phyloP scores from a whole-genome alignment of 1,140 invertebrate species.

The Schlechtendalia chinensis region DNA sequence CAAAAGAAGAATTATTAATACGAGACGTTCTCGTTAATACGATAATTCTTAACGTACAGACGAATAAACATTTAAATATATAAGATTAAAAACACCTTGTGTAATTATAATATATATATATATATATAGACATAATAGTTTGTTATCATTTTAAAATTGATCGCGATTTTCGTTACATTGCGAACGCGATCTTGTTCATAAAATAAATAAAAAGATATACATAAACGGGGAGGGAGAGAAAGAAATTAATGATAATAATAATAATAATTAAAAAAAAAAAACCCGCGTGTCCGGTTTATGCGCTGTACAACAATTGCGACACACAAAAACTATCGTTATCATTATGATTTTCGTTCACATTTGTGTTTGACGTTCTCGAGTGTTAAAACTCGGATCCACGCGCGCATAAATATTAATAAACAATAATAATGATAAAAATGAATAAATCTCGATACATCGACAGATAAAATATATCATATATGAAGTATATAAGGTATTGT shows the following conservation, averaged over 20 bases:
- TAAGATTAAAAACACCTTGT: conserved; percentile 22
- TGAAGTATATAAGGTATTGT: too few relatives aligned
- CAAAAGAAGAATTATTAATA: not conserved
- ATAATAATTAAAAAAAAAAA: conserved; percentile 33
- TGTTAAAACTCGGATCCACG: too few relatives aligned
- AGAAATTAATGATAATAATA: conserved; percentile 8
- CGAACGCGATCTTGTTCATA: not conserved
- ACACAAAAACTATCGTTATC: not conserved
- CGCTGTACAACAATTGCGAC: not conserved
- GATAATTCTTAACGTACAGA: not conserved
- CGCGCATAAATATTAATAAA: not conserved
- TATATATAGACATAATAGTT: too few relatives aligned
- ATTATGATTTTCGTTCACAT: too few relatives aligned
- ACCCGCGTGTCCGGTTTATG: conserved; percentile 20
- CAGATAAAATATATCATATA: too few relatives aligned
- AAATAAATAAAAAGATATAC: conserved; percentile 5
- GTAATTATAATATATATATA: conserved; percentile 26
- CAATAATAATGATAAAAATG: not conserved
- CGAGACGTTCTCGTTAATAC: not conserved
- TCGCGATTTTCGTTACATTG: not conserved
- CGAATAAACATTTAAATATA: conserved; percentile 14
- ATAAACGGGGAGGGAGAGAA: not conserved
- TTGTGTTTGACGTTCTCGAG: too few relatives aligned
- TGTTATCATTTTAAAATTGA: not conserved
- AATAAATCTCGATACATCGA: not conserved